Conservation (phyloP, 2,113 vertebrate species). For the Pituophis catenifer region DNA sequence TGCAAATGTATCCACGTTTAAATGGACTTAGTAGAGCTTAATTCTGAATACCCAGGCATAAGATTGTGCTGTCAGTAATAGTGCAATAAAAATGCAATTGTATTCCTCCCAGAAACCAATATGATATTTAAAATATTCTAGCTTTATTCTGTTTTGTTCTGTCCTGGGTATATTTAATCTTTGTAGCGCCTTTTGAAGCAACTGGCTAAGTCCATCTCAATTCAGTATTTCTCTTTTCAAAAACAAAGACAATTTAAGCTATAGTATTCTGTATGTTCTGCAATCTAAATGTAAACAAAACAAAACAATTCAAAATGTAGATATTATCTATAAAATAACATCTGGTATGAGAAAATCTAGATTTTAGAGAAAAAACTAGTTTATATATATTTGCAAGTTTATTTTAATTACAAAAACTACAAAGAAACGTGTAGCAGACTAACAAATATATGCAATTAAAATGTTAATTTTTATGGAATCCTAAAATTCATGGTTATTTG, state of each 20-base stretch:
- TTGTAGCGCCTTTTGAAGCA: background rate
- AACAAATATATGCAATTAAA: background rate
- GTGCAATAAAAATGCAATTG: background rate
- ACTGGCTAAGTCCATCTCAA: background rate
- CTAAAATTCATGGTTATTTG: background rate
- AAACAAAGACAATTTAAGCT: background rate
- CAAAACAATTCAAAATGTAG: background rate
- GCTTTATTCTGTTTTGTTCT: background rate
- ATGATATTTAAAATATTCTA: background rate
- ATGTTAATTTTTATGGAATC: background rate
- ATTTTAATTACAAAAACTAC: background rate
- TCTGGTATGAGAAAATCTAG: background rate
- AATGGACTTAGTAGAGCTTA: background rate
- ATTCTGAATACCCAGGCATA: background rate
- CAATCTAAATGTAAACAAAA: background rate
- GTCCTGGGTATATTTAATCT: background rate
- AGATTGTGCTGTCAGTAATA: background rate
- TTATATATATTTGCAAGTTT: background rate
- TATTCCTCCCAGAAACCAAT: background rate
- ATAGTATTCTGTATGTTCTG: background rate
- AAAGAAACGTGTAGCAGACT: background rate
- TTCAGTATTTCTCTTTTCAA: background rate
- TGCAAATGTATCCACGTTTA: background rate
- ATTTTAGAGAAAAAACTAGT: background rate
- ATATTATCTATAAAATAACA: background rate